Conservation (phyloP, 2,888 invertebrate species). For the Drosophila kambysellisi region DNA sequence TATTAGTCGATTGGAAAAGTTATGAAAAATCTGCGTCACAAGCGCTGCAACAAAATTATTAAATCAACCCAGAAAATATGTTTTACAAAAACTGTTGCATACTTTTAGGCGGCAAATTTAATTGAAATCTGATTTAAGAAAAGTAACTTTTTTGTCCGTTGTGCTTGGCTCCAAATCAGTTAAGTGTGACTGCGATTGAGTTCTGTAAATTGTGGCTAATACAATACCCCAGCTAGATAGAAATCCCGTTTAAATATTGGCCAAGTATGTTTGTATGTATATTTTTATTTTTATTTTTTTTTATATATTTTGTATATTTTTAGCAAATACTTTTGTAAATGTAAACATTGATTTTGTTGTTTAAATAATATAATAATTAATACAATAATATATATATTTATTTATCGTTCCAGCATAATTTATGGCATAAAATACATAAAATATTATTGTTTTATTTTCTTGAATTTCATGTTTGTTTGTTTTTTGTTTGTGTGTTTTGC, state of each 20-base stretch:
- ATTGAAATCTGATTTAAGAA: background rate
- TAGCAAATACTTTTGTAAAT: constrained; percentile 76
- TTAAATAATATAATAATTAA: constrained; percentile 68
- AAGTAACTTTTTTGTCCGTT: background rate
- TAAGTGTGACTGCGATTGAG: background rate
- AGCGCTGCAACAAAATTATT: background rate
- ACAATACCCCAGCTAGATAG: background rate
- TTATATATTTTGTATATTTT: constrained; percentile 40
- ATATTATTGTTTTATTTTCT: constrained; percentile 46
- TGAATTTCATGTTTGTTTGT: constrained; percentile 11
- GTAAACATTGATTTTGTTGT: constrained; percentile 66
- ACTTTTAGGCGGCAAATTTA: constrained; percentile 13
- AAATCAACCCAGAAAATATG: background rate
- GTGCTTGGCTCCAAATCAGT: background rate
- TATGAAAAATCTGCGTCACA: background rate
- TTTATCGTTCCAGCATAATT: constrained; percentile 75
- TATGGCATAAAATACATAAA: constrained; percentile 74
- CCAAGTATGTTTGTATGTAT: constrained; percentile 39
- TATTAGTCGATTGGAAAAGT: background rate
- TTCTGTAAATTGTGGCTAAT: background rate
- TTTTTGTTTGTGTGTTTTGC: constrained; percentile 20
- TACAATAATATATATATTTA: constrained; percentile 47
- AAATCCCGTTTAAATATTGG: constrained; percentile 15
- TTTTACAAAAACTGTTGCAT: constrained; percentile 5
- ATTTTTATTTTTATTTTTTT: constrained; percentile 21